These are phyloP conservation scores for Okamejei kenojei DNA, from an alignment of 2,797 vertebrate genomes.

Conservation along the genomic window DNA sequence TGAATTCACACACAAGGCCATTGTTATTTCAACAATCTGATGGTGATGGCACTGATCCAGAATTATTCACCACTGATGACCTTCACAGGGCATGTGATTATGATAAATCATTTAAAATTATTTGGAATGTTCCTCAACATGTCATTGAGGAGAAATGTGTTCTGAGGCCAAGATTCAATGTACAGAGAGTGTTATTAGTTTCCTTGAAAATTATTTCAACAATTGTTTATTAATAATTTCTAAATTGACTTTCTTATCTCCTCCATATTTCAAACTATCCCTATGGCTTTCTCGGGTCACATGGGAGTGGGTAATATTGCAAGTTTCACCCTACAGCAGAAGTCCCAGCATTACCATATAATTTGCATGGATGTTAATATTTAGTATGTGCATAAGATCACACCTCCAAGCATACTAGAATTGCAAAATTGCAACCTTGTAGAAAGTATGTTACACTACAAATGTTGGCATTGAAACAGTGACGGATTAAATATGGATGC, in stretches of 20 bases:
- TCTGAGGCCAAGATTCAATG: background rate
- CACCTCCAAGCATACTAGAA: background rate
- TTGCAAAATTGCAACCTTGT: background rate
- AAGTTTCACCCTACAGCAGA: background rate
- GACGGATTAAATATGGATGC: background rate
- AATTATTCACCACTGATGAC: slow-evolving; percentile 7
- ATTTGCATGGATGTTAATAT: slow-evolving; percentile 17
- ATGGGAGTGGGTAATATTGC: background rate
- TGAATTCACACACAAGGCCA: no score
- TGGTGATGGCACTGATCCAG: background rate
- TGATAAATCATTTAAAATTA: slow-evolving; percentile 1
- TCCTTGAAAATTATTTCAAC: background rate
- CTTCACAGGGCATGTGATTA: background rate
- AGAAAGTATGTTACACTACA: background rate
- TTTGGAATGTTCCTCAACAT: background rate
- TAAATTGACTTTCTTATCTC: slow-evolving; percentile 14
- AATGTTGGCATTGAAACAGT: background rate
- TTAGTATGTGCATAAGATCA: background rate
- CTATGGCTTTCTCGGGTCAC: background rate
- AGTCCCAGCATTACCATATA: background rate
- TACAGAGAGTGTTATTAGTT: background rate
- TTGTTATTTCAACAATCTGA: background rate
- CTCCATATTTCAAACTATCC: background rate
- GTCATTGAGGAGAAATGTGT: background rate
- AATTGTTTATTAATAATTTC: slow-evolving; percentile 21